Base-by-base conservation (phyloP, 2,888 invertebrate species). In the Portevinia maculata region DNA sequence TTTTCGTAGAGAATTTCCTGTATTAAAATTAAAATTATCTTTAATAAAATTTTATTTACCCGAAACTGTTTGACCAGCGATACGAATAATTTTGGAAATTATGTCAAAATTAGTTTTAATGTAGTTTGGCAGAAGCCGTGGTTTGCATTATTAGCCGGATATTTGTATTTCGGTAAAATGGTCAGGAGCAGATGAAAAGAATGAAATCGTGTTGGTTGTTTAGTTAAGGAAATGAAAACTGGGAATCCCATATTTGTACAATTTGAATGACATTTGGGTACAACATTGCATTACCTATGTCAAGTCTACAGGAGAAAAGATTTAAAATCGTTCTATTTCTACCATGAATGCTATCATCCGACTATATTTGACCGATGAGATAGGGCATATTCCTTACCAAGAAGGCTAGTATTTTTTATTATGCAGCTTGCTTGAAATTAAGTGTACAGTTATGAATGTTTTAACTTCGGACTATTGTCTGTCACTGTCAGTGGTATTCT, bases 1-100 rank as follows among this genome's bases (percentile, higher is more conserved):
- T 67, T 78, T 32, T 24, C 0, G 34, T 30, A 13, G 24, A 21
- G 41, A 52, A 50, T 41, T 71, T 71, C 48, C 65, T 53, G 57
- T 21, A 30, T 50, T 50, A 13, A 19, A 28, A 24, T 30, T 55
- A 50, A 57, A 55, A 57, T 74, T 50, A n/a, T 53, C 34, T 48
- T 41, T 52, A 64, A 79, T 79, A 70, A 75, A 75, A 69, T 79
- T 69, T 69, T 75, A 69, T 79, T 76, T 59, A 32, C 30, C 44
- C 52, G 41, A 62, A 62, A 28, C 57, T 64, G 64, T 64, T 74
- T 53, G 11, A 19, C 39, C 21, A 15, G 17, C 15, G 8, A 21
- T 30, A 30, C 37, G 3, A n/a, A 32, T 11, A 52, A 28, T 24
- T 46, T 78, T 44, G 30, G 21, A 67, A 79, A 74, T 74, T 52